Base-by-base conservation (phyloP, 1,140 invertebrate species). In the Carcinoscorpius rotundicauda region DNA sequence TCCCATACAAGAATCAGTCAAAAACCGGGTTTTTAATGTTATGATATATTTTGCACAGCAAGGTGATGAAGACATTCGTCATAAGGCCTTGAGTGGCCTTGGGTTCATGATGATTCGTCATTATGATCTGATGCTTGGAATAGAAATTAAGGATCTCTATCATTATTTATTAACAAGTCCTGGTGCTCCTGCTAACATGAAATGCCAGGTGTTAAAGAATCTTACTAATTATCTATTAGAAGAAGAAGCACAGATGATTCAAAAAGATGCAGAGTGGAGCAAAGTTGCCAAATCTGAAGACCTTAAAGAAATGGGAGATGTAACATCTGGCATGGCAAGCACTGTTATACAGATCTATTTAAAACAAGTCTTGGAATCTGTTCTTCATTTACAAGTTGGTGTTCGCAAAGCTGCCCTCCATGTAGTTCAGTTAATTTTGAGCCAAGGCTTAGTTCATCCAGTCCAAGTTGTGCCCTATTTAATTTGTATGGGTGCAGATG, bases 261-360 rank as follows among this genome's bases (percentile, higher is more conserved):
- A 91, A 74, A 91, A 95, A 73, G 94, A 98, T 80, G 86, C 88
- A 75, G 92, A 97, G 78, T 98, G 93, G 94, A 86, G 88, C 64
- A 95, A 95, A 75, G 79, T 87, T 72, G 89, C 90, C 8, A 94
- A 96, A 73, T 82, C 88, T 69, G 95, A 98, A 79, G 94, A 98
- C 80, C 79, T 98, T 9, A 95, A 95, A 72, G 91, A 94, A 78
- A 95, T 96, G 92, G 69, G 95, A 95, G 92, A 95, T 75, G 86
- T 94, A 2, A 89, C 89, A n/a, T 93, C 91, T 6, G 91, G 92
- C 6, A 98, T 98, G 92, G 93, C 95, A 4, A 97, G 93, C 75
- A 93, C 95, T 3, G 90, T 99, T 58, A 97, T 99, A 73, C 97
- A 99, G 77, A 80, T 94, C 58, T 99, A 99, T 79, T 80, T 99